phyloP scores from a whole-genome alignment of 2,888 invertebrate genomes.

The Mimachlamys varia region DNA sequence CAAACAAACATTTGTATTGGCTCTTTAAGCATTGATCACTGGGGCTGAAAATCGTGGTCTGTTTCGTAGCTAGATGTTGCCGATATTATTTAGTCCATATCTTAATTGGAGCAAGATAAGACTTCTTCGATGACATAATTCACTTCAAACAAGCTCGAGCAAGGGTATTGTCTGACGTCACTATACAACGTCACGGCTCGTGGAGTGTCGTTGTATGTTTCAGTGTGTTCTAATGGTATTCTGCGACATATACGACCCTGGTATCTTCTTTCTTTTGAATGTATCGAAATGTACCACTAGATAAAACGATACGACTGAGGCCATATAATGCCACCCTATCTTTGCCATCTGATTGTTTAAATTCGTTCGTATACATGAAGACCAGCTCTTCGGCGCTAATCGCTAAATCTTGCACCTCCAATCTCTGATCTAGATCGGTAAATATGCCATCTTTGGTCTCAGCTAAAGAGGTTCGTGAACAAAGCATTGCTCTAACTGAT shows the following conservation, averaged over 20 bases:
- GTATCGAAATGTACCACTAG: constrained; percentile 47
- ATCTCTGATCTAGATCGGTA: constrained; percentile 11
- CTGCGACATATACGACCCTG: constrained; percentile 39
- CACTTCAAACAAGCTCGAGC: constrained; percentile 14
- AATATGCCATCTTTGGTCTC: constrained; percentile 34
- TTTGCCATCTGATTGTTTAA: constrained; percentile 39
- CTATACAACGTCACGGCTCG: constrained; percentile 48
- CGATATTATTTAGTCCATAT: constrained; percentile 38
- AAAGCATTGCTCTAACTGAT: constrained; percentile 4
- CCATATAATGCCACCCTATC: constrained; percentile 37
- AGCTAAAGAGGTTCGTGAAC: background rate
- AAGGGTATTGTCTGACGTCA: constrained; percentile 37
- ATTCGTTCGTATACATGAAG: constrained; percentile 23
- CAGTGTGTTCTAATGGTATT: constrained; percentile 39
- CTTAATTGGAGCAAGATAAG: constrained; percentile 36
- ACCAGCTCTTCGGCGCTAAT: background rate
- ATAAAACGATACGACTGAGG: constrained; percentile 40
- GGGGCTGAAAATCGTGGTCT: constrained; percentile 25
- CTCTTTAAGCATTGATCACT: constrained; percentile 45
- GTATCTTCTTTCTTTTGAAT: constrained; percentile 45
- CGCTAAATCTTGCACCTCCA: constrained; percentile 26
- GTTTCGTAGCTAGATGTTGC: background rate
- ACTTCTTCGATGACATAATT: constrained; percentile 37
- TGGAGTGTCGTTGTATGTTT: constrained; percentile 46
- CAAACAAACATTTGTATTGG: constrained; percentile 44